Conservation (phyloP, 53 echinoderm and acorn worm species). For the Henricia sp. region DNA sequence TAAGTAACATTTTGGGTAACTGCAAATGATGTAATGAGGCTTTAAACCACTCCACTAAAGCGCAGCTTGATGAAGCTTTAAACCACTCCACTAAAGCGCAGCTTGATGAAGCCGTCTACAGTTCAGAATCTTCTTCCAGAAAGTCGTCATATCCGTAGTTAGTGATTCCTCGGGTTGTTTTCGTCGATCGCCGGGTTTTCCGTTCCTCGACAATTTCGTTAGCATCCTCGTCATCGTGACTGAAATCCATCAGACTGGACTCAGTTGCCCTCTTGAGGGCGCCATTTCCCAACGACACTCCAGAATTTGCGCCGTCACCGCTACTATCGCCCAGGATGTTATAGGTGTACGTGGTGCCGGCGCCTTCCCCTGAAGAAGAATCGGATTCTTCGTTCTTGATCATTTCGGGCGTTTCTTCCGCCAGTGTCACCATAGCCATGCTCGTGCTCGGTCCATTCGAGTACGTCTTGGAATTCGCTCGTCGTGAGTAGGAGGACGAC, state of each 20-base stretch:
- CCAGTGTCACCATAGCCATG: slow-evolving; percentile 38
- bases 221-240: slow-evolving; percentile 7
- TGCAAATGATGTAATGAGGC: no score
- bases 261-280: slow-evolving; percentile 27
- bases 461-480: slow-evolving; percentile 43
- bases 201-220: slow-evolving; percentile 20
- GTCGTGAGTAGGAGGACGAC: slow-evolving; percentile 30
- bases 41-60: no score
- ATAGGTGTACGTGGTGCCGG: slow-evolving; percentile 59
- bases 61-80: no score
- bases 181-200: slow-evolving; percentile 4
- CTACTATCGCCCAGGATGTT: slow-evolving; percentile 50
- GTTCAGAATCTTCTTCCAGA: slow-evolving; percentile 36
- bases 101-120: background rate
- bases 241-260: slow-evolving; percentile 14
- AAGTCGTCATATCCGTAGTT: slow-evolving; percentile 28
- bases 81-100: background rate
- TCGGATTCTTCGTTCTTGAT: slow-evolving; percentile 2
- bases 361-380: slow-evolving; percentile 19
- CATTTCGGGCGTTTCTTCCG: slow-evolving; percentile 50
- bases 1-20: no score
- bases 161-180: slow-evolving; percentile 28
- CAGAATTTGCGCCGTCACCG: slow-evolving; percentile 3
- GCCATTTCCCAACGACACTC: slow-evolving; percentile 15
- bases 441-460: slow-evolving; percentile 30